phyloP scores from a whole-genome alignment of 2,797 vertebrate species.

The Scomberomorus guttatus region DNA sequence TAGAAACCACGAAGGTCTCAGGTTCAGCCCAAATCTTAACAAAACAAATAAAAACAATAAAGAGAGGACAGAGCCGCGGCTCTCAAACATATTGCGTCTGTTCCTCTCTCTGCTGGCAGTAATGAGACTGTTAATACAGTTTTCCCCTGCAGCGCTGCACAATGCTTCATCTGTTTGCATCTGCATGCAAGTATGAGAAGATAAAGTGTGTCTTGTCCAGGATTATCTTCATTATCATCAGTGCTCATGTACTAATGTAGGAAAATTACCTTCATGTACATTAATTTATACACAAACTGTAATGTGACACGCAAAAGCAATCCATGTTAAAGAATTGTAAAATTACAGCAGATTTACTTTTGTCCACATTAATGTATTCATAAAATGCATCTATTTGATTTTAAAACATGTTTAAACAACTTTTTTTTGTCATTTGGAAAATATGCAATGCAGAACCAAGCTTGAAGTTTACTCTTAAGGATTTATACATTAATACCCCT shows the following conservation, averaged over 20 bases:
- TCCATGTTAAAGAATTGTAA: neutral
- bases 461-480: too few relatives aligned
- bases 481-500: too few relatives aligned
- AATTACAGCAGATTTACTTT: neutral
- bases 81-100: neutral
- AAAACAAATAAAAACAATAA: slow-evolving; percentile 18
- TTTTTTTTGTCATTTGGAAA: too few relatives aligned
- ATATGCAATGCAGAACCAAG: too few relatives aligned
- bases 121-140: slow-evolving; percentile 39
- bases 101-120: slow-evolving; percentile 16
- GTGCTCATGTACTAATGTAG: neutral
- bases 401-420: too few relatives aligned
- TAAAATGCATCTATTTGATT: neutral
- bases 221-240: slow-evolving; percentile 8
- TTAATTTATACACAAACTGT: neutral
- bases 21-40: neutral
- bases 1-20: neutral
- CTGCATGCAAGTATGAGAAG: slow-evolving; percentile 13
- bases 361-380: too few relatives aligned
- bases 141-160: slow-evolving; percentile 33
- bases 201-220: neutral
- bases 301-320: neutral
- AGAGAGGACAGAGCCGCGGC: neutral
- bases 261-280: neutral
- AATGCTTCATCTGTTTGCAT: slow-evolving; percentile 20